These are phyloP conservation scores for Drosophila monieri DNA, from an alignment of 2,888 invertebrate species.

Conservation along the genomic window DNA sequence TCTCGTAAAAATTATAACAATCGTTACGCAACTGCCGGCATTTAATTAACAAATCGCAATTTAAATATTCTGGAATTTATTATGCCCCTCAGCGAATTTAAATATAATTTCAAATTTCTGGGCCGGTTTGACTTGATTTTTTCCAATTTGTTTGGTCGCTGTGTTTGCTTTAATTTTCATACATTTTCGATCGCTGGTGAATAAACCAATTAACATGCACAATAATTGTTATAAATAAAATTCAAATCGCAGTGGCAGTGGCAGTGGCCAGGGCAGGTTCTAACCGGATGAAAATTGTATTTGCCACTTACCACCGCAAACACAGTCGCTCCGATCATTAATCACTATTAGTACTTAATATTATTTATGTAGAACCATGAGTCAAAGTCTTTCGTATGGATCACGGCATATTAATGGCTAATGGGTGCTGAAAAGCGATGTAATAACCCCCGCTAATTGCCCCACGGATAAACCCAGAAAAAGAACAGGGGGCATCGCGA, in stretches of 20 bases:
- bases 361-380: conserved; percentile 14
- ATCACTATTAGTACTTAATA: conserved; percentile 20
- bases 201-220: conserved; percentile 70
- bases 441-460: conserved; percentile 35
- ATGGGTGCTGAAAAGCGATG: conserved; percentile 36
- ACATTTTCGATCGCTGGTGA: conserved; percentile 56
- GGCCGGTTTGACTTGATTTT: conserved; percentile 35
- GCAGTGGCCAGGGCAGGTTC: conserved; percentile 32
- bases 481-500: conserved; percentile 38
- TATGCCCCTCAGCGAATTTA: conserved; percentile 30
- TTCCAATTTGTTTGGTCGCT: conserved; percentile 13
- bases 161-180: conserved; percentile 44
- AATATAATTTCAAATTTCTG: conserved; percentile 33
- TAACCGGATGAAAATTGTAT: conserved; percentile 65
- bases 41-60: conserved; percentile 51
- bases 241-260: conserved; percentile 13
- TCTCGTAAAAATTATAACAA: conserved; percentile 26
- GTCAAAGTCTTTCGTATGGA: conserved; percentile 26
- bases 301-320: conserved; percentile 20
- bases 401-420: conserved; percentile 6
- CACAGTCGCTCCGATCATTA: conserved; percentile 32
- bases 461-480: conserved; percentile 32
- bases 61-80: conserved; percentile 44
- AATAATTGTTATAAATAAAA: conserved; percentile 45
- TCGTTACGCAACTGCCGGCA: conserved; percentile 66